Base-by-base conservation (phyloP, 1,140 invertebrate genomes). In the Diachasmimorpha longicaudata region DNA sequence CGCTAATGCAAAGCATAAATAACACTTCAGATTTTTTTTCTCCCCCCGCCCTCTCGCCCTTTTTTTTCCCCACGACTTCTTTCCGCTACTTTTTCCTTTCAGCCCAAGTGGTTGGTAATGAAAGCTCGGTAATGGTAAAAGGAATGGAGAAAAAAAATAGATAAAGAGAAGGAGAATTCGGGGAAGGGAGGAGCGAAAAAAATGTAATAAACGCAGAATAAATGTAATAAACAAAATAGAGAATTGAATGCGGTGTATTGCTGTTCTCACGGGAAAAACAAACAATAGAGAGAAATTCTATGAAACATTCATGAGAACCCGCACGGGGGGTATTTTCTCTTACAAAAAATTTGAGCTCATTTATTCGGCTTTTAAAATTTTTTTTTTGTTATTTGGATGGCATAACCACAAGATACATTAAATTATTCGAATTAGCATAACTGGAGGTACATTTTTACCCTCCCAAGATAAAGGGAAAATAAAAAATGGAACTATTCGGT, bases 1-100 rank as follows among this genome's bases (percentile, higher is more conserved):
- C 21, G 48, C 21, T 75, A 75, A 75, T 75, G 46, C 74, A 71
- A 48, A 55, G 68, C 68, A 70, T 75, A 75, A 75, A 71, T 75
- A 46, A 75, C 42, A 23, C 52, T 31, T 44, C 36, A 14, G 58
- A 71, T 36, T 42, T 44, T 42, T 42, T 67, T 68, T 8, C 39
- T 6, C 5, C 19, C 31, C 6, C 6, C 31, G 2, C 31, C 6
- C 31, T 31, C 31, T 31, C 31, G 31, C n/a, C n/a, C n/a, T n/a
- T n/a, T n/a, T 31, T 21, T 23, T 25, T 66, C 9, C 39, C 11
- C n/a, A 5, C 46, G 31, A 16, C 39, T 46, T 75, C 31, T 75
- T 75, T 11, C 25, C 63, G 13, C 48, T 73, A 23, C 52, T 58
- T 58, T 21, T 58, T 58, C 21, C 14, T 58, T 58, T 58, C 44